These are phyloP conservation scores for Caenorhabditis sp. DNA, from an alignment of 2,888 invertebrate genomes.

Conservation along the genomic window DNA sequence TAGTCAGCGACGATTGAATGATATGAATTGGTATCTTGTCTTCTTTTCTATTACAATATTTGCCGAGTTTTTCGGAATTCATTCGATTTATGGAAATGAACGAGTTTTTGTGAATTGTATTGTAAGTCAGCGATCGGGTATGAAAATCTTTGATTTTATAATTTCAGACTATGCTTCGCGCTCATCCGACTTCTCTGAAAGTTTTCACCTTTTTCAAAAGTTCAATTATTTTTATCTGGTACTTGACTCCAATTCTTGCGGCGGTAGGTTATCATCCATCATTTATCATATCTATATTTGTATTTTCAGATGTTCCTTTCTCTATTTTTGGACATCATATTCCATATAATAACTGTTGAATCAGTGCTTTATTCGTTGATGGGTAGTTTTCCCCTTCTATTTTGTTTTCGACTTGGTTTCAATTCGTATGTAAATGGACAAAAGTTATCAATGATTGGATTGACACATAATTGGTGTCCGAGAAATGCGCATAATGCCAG, in stretches of 20 bases:
- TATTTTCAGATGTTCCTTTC: not conserved
- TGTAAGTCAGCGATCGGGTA: not conserved
- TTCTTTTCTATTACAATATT: not conserved
- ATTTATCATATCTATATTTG: too few relatives aligned
- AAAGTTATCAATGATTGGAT: not conserved
- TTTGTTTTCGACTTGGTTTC: not conserved
- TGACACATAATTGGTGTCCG: not conserved
- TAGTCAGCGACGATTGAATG: not conserved
- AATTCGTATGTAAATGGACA: not conserved
- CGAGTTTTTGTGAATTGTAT: not conserved
- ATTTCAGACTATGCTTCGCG: too few relatives aligned
- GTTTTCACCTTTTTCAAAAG: too few relatives aligned
- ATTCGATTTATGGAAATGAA: not conserved
- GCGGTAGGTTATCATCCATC: too few relatives aligned
- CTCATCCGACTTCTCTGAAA: too few relatives aligned
- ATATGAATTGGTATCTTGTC: not conserved
- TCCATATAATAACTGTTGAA: not conserved
- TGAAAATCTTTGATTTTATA: too few relatives aligned
- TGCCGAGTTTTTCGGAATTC: not conserved
- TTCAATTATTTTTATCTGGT: too few relatives aligned
- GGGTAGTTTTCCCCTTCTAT: not conserved
- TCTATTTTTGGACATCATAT: too few relatives aligned
- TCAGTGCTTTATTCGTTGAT: not conserved
- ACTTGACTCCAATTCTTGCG: too few relatives aligned
- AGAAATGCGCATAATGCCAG: not conserved